A percentile compares a stretch with the other conserved stretches of the same genome.
Evolutionary conservation across 2,797 vertebrate species (phyloP).

Genomic region (Sorex maritimensis): DNA sequence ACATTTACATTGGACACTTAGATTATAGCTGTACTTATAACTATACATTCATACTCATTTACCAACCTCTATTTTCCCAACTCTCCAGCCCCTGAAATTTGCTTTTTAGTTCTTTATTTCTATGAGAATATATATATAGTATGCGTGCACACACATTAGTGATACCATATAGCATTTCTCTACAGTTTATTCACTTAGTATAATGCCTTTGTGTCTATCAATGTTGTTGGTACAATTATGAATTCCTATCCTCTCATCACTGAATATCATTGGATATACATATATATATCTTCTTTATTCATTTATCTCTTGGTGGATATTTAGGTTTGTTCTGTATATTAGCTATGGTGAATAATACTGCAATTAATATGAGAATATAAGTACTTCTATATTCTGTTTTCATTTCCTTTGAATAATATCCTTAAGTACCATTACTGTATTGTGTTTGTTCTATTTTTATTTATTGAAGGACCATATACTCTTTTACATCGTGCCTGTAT

Average conservation of each 20-base stretch:
- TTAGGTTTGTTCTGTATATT: background rate
- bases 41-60: background rate
- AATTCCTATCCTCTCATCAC: conserved; percentile 2
- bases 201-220: background rate
- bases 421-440: background rate
- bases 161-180: background rate
- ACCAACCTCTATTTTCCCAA: background rate
- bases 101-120: background rate
- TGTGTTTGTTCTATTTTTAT: conserved; percentile 15
- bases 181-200: background rate
- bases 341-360: background rate
- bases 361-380: background rate
- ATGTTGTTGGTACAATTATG: background rate
- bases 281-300: background rate
- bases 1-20: background rate
- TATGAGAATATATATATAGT: background rate
- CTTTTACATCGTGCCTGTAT: background rate
- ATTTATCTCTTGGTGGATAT: background rate
- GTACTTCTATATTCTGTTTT: background rate
- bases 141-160: background rate
- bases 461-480: background rate
- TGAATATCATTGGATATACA: background rate
- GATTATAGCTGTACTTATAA: background rate
- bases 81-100: too few species aligned
- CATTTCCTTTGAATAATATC: conserved; percentile 18